These are phyloP conservation scores for Buceros bicornis DNA, from an alignment of 2,797 vertebrate genomes.

Conservation along the genomic window DNA sequence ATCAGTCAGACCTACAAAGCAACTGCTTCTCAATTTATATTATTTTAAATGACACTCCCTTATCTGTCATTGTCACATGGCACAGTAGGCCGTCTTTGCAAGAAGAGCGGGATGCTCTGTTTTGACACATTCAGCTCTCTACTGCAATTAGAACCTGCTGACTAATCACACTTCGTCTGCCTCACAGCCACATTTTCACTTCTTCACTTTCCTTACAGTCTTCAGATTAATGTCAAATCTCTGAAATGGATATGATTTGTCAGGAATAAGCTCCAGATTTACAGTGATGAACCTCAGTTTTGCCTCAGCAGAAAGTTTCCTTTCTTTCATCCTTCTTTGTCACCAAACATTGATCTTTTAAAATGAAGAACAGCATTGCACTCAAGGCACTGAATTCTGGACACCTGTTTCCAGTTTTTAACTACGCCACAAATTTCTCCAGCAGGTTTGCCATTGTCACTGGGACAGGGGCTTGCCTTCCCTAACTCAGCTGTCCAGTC, in stretches of 20 bases:
- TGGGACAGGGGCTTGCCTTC: background rate
- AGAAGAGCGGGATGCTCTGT: background rate
- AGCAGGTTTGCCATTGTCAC: background rate
- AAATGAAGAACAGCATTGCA: background rate
- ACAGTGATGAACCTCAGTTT: background rate
- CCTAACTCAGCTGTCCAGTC: background rate
- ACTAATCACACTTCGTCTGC: background rate
- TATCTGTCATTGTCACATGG: background rate
- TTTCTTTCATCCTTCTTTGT: background rate
- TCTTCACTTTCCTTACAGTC: background rate
- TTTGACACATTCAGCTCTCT: conserved; percentile 3
- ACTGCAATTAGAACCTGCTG: conserved; percentile 28
- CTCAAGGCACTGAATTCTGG: background rate
- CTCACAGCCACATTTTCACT: background rate
- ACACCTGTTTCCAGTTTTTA: background rate
- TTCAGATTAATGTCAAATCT: background rate
- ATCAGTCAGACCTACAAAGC: conserved; percentile 6
- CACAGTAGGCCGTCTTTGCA: background rate
- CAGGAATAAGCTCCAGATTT: background rate
- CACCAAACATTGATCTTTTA: background rate
- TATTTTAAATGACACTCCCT: background rate
- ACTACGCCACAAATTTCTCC: background rate
- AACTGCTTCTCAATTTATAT: background rate
- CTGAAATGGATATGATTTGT: conserved; percentile 25
- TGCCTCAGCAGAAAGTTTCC: background rate